Evolutionary conservation across 92 coral and sea anemone genomes (phyloP).

Genomic region (Actinernus sp.): DNA sequence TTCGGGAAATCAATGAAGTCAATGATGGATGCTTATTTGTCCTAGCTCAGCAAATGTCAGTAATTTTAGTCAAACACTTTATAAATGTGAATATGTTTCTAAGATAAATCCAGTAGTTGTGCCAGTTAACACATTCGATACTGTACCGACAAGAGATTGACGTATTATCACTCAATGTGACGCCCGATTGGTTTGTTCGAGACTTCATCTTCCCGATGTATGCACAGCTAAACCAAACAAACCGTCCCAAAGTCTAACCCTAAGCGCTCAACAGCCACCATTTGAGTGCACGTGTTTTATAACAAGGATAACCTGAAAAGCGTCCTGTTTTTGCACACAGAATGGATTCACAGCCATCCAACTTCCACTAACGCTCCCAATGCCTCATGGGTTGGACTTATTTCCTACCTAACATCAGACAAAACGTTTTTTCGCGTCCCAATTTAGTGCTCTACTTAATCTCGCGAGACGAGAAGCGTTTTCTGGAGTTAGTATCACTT

Average conservation of each 20-base stretch:
- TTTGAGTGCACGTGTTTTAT: constrained; percentile 19
- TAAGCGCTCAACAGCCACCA: neutral
- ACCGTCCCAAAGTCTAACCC: neutral
- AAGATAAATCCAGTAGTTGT: too few species aligned
- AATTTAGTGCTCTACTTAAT: constrained; percentile 16
- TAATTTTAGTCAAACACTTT: too few species aligned
- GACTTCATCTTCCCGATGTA: neutral
- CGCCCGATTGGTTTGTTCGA: neutral
- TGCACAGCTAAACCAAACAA: constrained; percentile 5
- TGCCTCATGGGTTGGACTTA: constrained; percentile 25
- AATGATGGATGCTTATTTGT: too few species aligned
- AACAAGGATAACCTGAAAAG: constrained; percentile 17
- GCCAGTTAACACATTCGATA: too few species aligned
- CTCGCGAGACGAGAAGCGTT: constrained; percentile 16
- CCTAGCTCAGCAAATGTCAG: too few species aligned
- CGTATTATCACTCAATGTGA: too few species aligned
- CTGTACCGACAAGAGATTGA: too few species aligned
- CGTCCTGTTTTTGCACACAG: constrained; percentile 3
- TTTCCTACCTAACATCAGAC: constrained; percentile 15
- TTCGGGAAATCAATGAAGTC: too few species aligned
- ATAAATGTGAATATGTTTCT: too few species aligned
- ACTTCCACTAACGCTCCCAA: constrained; percentile 29
- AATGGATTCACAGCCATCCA: constrained; percentile 27
- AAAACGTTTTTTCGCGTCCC: constrained; percentile 8
- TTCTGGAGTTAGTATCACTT: constrained; percentile 19